Base-by-base conservation (phyloP, 2,888 invertebrate genomes). In the Hemicrepidius hirtus region DNA sequence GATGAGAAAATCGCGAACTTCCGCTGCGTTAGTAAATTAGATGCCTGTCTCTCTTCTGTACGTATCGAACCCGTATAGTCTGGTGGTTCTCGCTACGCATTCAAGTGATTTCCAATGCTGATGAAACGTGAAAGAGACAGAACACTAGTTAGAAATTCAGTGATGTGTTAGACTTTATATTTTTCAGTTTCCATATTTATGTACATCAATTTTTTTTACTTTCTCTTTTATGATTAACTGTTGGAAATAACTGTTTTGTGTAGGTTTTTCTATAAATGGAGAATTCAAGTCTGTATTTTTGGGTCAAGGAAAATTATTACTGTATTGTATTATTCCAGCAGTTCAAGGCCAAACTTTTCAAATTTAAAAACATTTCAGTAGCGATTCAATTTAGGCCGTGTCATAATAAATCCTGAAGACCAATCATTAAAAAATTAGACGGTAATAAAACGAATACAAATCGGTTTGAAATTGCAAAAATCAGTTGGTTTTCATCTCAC, bases 201-300 rank as follows among this genome's bases (percentile, higher is more conserved):
- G 4, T 28, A 3, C 20, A 7, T 46, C 16, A 18, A 59, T 20
- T 63, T 62, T 66, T 55, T 21, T 16, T 37, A 53, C 66, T 66
- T 53, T 66, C 55, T 53, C 53, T 55, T 66, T 1, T 21, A 44
- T 2, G n/a, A 9, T 6, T 64, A 24, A 16, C n/a, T 49, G 37
- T 37, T 64, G 46, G 13, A 49, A 24, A 64, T 50, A 13, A 24
- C 28, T 18, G 20, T 24, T 40, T 40, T 37, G 62, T 21, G 71
- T 71, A 63, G 71, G 71, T 62, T 71, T n/a, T 60, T 59, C 55
- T 66, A 21, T 40, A 71, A 67, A 67, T 67, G 67, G 67, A 67
- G 20, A 66, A 67, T 66, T 53, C 71, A 41, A 44, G 62, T 55
- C 55, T 62, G 41, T 13, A 50, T 40, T 71, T 71, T 63, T 71